Percentiles rank a stretch among this genome's conserved stretches.
Evolutionary conservation across 1,140 invertebrate genomes (phyloP).

Genomic region (Papilio glaucus): DNA sequence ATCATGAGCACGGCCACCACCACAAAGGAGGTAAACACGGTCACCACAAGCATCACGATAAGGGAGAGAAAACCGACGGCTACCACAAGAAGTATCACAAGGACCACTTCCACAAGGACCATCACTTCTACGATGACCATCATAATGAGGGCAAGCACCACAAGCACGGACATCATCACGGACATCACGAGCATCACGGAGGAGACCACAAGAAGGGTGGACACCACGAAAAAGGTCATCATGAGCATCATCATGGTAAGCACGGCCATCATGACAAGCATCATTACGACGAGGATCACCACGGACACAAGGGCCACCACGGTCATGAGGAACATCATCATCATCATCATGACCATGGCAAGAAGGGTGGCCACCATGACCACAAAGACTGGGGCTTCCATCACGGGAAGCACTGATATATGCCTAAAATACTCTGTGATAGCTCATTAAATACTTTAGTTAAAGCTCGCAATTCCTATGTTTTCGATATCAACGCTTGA

Average conservation of each 20-base stretch:
- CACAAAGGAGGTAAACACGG: conserved; percentile 76
- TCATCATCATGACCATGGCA: conserved; percentile 70
- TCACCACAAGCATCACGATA: conserved; percentile 74
- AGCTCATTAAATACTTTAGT: conserved; percentile 49
- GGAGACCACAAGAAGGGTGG: conserved; percentile 75
- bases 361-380: conserved; percentile 71
- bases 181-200: conserved; percentile 67
- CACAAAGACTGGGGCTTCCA: conserved; percentile 78
- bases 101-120: conserved; percentile 76
- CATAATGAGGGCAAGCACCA: conserved; percentile 75
- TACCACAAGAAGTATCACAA: conserved; percentile 80
- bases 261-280: conserved; percentile 73
- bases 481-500: conserved; percentile 16
- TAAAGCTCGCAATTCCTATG: neutral
- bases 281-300: conserved; percentile 69
- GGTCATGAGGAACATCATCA: conserved; percentile 77
- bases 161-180: conserved; percentile 73
- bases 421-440: conserved; percentile 63
- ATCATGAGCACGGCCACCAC: conserved; percentile 75
- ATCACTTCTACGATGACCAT: conserved; percentile 77
- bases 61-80: conserved; percentile 73
- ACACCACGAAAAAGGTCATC: conserved; percentile 68
- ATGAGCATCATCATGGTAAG: conserved; percentile 71
- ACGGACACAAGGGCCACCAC: conserved; percentile 73
- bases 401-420: conserved; percentile 71